These are phyloP conservation scores for Chlorops oryzae DNA, from an alignment of 1,140 invertebrate species.

Conservation along the genomic window DNA sequence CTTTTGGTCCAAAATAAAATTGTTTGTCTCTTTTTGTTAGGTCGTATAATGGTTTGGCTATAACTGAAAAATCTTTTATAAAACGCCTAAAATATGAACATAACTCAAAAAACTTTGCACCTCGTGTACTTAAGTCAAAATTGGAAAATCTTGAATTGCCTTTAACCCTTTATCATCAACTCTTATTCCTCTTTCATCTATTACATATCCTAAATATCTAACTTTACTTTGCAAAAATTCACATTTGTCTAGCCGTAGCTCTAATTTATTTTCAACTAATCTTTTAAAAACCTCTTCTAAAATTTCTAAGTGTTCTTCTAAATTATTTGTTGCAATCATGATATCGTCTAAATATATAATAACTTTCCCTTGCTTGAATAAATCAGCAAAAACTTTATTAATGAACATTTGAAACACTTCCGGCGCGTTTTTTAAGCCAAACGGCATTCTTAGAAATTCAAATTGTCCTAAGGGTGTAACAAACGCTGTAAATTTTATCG, in stretches of 20 bases:
- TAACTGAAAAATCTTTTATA: no score
- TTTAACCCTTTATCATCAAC: no score
- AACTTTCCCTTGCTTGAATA: constrained; percentile 7
- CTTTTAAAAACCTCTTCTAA: constrained; percentile 23
- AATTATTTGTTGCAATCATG: constrained; percentile 3
- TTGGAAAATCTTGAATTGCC: constrained; percentile 31
- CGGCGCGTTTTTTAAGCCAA: constrained; percentile 21
- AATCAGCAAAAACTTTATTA: constrained; percentile 32
- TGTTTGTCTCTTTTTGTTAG: constrained; percentile 22
- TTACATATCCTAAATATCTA: constrained; percentile 37
- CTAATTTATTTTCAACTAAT: constrained; percentile 33
- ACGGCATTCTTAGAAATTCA: no score
- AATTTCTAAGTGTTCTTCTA: constrained; percentile 2
- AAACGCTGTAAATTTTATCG: no score
- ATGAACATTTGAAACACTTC: constrained; percentile 38
- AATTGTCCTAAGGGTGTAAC: background rate
- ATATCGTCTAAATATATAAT: constrained; percentile 10
- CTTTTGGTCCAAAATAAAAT: background rate
- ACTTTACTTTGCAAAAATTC: constrained; percentile 25
- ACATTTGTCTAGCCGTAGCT: constrained; percentile 43
- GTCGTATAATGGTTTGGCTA: no score
- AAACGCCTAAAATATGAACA: constrained; percentile 38
- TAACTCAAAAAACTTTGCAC: constrained; percentile 37
- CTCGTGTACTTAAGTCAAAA: constrained; percentile 19
- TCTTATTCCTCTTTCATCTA: no score